A percentile compares a stretch with the other conserved stretches of the same genome.
Conservation (phyloP, 2,888 invertebrate genomes). For the Scrobipalpa atriplicella region DNA sequence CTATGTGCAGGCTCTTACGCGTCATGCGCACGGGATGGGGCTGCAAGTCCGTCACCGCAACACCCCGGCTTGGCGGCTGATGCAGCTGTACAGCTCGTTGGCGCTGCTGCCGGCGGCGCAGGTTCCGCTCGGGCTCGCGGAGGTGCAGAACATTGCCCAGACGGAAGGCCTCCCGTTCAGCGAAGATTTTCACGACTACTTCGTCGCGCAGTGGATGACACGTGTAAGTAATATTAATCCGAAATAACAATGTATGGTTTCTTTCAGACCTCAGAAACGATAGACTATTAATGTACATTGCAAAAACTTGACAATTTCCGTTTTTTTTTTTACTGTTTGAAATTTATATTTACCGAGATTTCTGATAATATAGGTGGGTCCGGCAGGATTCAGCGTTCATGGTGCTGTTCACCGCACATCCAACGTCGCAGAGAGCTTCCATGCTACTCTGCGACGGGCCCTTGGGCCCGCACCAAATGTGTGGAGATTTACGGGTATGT, state of each 20-base stretch:
- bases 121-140: background rate
- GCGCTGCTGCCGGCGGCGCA: conserved; percentile 5
- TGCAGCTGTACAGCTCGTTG: background rate
- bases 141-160: background rate
- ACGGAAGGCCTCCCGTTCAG: background rate
- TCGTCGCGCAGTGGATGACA: background rate
- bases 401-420: background rate
- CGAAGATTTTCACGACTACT: background rate
- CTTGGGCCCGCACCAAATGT: background rate
- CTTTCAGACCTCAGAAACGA: too few relatives aligned
- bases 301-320: too few relatives aligned
- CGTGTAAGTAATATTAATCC: background rate
- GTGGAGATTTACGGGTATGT: conserved; percentile 10
- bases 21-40: background rate
- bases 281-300: too few relatives aligned
- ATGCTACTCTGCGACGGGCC: background rate
- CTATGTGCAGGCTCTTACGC: background rate
- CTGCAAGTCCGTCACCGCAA: background rate
- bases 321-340: too few relatives aligned
- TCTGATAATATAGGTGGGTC: background rate
- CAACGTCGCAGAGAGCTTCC: conserved; percentile 18
- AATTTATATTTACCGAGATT: too few relatives aligned
- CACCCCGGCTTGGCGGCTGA: background rate
- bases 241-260: too few relatives aligned
- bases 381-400: background rate